Evolutionary conservation across 2,113 vertebrate genomes (phyloP).

Genomic region (Hippocampus zosterae): DNA sequence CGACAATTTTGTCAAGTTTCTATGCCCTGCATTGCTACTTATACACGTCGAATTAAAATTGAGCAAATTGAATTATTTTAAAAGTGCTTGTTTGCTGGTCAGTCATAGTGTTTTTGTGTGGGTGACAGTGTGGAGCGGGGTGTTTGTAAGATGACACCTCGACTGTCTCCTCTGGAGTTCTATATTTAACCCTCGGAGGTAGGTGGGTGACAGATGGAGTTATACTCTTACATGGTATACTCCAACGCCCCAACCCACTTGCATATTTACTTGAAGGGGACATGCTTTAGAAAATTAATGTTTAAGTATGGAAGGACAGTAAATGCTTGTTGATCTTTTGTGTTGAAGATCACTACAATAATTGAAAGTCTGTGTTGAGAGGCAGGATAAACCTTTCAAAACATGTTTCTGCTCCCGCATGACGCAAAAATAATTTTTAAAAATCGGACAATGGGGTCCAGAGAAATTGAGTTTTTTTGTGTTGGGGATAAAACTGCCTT

Average conservation of each 20-base stretch:
- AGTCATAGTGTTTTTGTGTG: slow-evolving; percentile 47
- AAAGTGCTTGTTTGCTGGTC: slow-evolving; percentile 4
- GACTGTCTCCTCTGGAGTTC: slow-evolving; percentile 54
- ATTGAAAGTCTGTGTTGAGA: neutral
- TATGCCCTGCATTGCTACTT: neutral
- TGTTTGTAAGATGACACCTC: slow-evolving; percentile 71
- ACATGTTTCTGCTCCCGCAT: neutral
- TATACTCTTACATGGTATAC: slow-evolving; percentile 70
- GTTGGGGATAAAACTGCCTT: too few species aligned
- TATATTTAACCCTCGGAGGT: slow-evolving; percentile 70
- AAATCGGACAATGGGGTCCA: too few species aligned
- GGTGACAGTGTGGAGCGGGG: slow-evolving; percentile 23
- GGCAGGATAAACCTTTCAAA: neutral
- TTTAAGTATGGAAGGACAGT: neutral
- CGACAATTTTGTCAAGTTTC: neutral
- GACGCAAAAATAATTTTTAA: too few species aligned
- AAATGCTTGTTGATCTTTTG: neutral
- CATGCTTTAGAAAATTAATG: neutral
- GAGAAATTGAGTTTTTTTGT: too few species aligned
- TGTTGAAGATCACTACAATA: neutral
- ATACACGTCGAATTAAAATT: neutral
- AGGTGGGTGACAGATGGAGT: slow-evolving; percentile 51
- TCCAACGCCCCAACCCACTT: slow-evolving; percentile 35
- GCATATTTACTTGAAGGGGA: slow-evolving; percentile 15
- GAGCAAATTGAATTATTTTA: neutral